Base-by-base conservation (phyloP, 1,140 invertebrate species). In the Drosophila tsacasi region DNA sequence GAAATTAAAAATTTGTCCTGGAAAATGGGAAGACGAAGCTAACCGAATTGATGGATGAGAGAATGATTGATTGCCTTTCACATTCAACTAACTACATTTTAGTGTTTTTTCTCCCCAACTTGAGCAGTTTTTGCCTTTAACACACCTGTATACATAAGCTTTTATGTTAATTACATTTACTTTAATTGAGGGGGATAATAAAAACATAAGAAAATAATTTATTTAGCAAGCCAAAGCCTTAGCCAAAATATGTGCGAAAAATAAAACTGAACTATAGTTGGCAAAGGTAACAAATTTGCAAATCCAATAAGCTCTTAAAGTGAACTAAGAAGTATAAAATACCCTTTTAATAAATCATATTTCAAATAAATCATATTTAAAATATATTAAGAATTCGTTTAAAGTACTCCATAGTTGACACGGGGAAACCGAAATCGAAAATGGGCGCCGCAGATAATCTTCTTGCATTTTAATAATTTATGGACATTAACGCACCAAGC, bases 391-490 rank as follows among this genome's bases (percentile, higher is more conserved):
- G 32, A 54, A 35, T 35, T 54, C 30, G 19, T 39, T 47, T 47
- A 39, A 63, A 47, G n/a, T 21, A 7, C 23, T 19, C 3, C 30
- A 13, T n/a, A 27, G 12, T 17, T 8, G 21, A 37, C 30, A n/a
- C 15, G 1, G 9, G 35, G 30, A 23, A 61, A 25, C 17, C n/a
- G 57, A 25, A 54, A 68, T 42, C 47, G 37, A 67, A 67, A 68
- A 30, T n/a, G 68, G 30, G 15, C 17, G 15, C 44, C 30, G 21
- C 50, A 60, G 63, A 76, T 76, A 76, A 60, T 44, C 42, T 23
- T 46, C 44, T 15, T 68, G 49, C 32, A 58, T 49, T 61, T 83
- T 52, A 81, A 89, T 89, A 83, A 89, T 81, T 84, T 82, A 86
- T 82, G 76, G 58, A 58, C 71, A 86, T 76, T 76, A 78, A 86